Evolutionary conservation across 2,113 vertebrate species (phyloP).

Genomic region (Bos taurus): ARS-UCD2.0 NC_037328.1:47642501-47643000

Average conservation of each 20-base stretch:
- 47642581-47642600: neutral
- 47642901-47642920: neutral
- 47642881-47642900: neutral
- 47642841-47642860: neutral
- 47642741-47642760: neutral
- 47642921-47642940: neutral
- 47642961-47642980: neutral
- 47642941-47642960: neutral
- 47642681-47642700: neutral
- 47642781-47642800: fast-evolving
- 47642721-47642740: neutral
- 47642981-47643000: neutral
- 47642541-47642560: neutral
- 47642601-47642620: neutral
- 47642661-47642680: neutral
- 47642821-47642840: neutral
- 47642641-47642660: neutral
- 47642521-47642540: neutral
- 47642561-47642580: neutral
- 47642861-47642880: neutral
- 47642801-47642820: neutral
- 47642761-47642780: neutral
- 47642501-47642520: neutral
- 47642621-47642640: neutral
- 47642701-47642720: neutral